Base-by-base conservation (phyloP, 2,113 vertebrate genomes). In the Eulemur macaco region DNA sequence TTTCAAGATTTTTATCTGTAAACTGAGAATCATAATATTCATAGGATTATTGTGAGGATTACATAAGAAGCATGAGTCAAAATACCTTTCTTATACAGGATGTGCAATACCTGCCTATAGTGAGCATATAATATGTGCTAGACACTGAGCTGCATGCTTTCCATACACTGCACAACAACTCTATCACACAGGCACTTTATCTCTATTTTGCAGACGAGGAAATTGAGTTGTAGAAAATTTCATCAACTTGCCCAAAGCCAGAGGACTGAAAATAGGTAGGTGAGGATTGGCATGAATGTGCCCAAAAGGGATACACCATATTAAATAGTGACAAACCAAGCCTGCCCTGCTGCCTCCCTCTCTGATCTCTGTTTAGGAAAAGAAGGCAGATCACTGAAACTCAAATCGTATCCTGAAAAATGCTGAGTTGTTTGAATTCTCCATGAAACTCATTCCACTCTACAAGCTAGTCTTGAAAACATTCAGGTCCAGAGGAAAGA, bases 11-110 rank as follows among this genome's bases (percentile, higher is more conserved):
- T 93, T 58, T 68, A 81, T 71, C 52, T 81, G 6, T 89, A 69
- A 90, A 85, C 56, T 92, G 27, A 93, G 45, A 94, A 64, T 82
- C 45, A 88, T 50, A 88, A 85, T 73, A 81, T 17, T 64, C 31
- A 58, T 21, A 91, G 29, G 42, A 77, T n/a, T 77, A 8, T 63
- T 81, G 60, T 13, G 6, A 94, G 60, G n/a, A 82, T 37, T 78
- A 74, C 68, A 20, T 86, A 84, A 82, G 52, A 68, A 80, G 50
- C 8, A 3, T 56, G 58, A 81, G 34, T 88, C 58, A 47, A 81
- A 83, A 42, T 34, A 3, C 37, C 56, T 52, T 81, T 25, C n/a
- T 80, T 42, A 90, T 13, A 91, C 8, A 91, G 0, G 9, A 29
- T 56, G 21, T 86, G 18, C 10, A 37, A 37, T 58, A 69, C 76